Base-by-base conservation (phyloP, 1,140 invertebrate genomes). In the Acromyrmex echinatior region DNA sequence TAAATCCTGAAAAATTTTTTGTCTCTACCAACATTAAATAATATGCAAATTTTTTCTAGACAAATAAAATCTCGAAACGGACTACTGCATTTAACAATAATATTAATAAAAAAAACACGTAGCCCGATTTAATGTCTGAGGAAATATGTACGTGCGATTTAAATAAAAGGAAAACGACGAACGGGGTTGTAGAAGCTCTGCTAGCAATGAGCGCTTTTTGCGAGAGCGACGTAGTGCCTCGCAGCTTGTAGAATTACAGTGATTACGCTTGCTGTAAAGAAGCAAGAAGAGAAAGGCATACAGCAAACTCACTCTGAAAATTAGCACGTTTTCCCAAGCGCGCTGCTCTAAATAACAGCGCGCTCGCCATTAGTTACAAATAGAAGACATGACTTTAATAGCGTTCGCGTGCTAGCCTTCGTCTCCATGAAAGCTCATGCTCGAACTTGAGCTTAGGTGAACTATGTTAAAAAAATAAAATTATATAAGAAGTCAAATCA, bases 321-420 rank as follows among this genome's bases (percentile, higher is more conserved):
- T 84, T 84, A 84, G 80, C 70, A 84, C 80, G 80, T 84, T 84
- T 84, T 84, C 56, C 80, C 80, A 62, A 63, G 80, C 68, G 70
- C 70, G 18, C 56, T 62, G 70, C 56, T 84, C 70, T 76, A 76
- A 76, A 74, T 84, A 84, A 84, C 80, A 84, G 80, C 56, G 60
- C 39, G 25, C 70, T 76, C 56, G 56, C 58, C 80, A 62, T 84
- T 76, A 84, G 25, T 84, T 58, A 25, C 56, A 74, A 76, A 74
- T 62, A 74, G 56, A 76, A 84, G 68, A 82, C 56, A 31, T 39
- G 39, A 74, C 70, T 39, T 31, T 76, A 62, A 84, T 76, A 74
- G 80, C 70, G 56, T 70, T 84, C 70, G 80, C 70, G 80, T 76
- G 80, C 70, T 74, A 21, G 16, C 18, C 53, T 35, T 14, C 35